Conservation (phyloP, 64 coral and sea anemone genomes). For the Acropora tenuis region DNA sequence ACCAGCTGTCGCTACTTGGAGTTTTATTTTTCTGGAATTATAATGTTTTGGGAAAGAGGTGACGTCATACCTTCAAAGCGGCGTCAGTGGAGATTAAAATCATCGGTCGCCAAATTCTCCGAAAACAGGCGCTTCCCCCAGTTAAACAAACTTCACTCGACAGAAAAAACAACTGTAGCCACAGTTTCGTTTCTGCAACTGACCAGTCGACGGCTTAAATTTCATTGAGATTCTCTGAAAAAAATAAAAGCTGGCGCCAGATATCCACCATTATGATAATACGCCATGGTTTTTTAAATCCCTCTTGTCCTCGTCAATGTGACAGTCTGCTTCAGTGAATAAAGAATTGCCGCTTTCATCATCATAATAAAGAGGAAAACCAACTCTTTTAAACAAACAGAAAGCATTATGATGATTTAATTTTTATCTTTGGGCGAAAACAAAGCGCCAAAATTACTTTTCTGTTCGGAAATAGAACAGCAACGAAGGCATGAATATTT, state of each 20-base stretch:
- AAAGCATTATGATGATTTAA: neutral
- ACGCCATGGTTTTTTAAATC: neutral
- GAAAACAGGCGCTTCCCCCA: neutral
- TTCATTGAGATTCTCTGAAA: neutral
- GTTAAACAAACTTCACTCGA: too few species aligned
- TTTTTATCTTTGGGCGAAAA: neutral
- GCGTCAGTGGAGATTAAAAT: too few species aligned
- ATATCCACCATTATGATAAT: conserved; percentile 40
- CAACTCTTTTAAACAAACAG: too few species aligned
- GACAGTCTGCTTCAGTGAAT: neutral
- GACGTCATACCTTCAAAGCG: conserved; percentile 16
- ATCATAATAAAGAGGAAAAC: too few species aligned
- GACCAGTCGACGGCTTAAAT: neutral
- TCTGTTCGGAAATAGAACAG: neutral
- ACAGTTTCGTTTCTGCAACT: neutral
- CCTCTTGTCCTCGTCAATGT: neutral
- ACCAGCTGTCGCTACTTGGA: conserved; percentile 38
- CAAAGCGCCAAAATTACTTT: neutral
- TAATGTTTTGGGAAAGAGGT: conserved; percentile 6
- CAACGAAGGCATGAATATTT: neutral
- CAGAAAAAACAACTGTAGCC: too few species aligned
- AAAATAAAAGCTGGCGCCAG: neutral
- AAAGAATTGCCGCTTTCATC: too few species aligned
- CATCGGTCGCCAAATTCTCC: too few species aligned
- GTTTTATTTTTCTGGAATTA: neutral